Evolutionary conservation across 2,797 vertebrate species (phyloP).

Genomic region (Tamandua tetradactyla): DNA sequence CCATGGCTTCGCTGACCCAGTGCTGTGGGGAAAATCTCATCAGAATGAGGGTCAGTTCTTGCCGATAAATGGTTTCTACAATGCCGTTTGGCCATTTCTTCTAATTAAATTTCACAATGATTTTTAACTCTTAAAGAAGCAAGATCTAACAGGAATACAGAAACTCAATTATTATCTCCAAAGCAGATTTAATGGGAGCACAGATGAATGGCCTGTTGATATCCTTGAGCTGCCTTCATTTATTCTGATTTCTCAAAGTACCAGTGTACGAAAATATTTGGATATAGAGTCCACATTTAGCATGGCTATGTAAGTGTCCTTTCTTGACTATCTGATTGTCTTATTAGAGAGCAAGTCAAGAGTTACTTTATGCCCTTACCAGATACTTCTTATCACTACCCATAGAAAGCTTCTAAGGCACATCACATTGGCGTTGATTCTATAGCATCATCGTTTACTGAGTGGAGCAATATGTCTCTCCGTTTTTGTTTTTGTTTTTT

Average conservation of each 20-base stretch:
- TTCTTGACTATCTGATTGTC: background rate
- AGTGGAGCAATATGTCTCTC: background rate
- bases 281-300: fast-evolving
- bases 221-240: background rate
- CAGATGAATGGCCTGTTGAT: fast-evolving
- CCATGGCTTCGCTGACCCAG: fast-evolving
- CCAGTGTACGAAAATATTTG: fast-evolving
- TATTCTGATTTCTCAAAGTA: background rate
- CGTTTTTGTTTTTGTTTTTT: background rate
- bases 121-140: background rate
- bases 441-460: background rate
- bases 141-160: background rate
- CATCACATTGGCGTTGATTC: fast-evolving
- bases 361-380: background rate
- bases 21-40: fast-evolving
- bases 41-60: background rate
- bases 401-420: too few species aligned
- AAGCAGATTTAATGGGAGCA: background rate
- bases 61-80: background rate
- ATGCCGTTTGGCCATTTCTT: fast-evolving
- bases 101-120: background rate
- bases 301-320: background rate
- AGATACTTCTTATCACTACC: background rate
- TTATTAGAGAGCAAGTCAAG: background rate
- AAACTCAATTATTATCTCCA: background rate